A percentile compares a stretch with the other conserved stretches of the same genome.
phyloP scores from a whole-genome alignment of 2,113 vertebrate genomes.

The Lasiurus borealis region DNA sequence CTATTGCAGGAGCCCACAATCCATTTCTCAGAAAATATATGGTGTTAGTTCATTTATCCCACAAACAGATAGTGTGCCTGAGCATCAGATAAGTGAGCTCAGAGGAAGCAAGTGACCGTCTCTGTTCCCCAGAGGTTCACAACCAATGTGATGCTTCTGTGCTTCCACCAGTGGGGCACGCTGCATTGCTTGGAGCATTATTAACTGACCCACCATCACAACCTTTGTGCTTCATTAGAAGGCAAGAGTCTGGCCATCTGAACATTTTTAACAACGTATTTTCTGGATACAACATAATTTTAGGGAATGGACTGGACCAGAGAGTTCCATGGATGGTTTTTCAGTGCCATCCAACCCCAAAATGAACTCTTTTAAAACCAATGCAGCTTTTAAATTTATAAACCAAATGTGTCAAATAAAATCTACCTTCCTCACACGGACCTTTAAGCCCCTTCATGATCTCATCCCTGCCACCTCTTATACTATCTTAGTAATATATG shows the following conservation, averaged over 20 bases:
- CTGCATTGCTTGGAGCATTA: not conserved
- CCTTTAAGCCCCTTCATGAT: not conserved
- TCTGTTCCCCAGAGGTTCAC: not conserved
- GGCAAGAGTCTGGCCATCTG: constrained; percentile 3
- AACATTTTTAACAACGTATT: constrained; percentile 24
- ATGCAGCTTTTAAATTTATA: constrained; percentile 39
- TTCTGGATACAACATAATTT: not conserved
- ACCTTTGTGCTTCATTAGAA: constrained; percentile 27
- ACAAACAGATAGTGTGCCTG: not conserved
- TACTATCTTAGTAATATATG: not conserved
- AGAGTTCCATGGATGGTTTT: not conserved
- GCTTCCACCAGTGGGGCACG: not conserved
- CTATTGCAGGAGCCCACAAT: not conserved
- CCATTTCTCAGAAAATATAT: constrained; percentile 17
- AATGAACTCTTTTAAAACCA: constrained; percentile 58
- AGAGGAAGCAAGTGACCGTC: not conserved
- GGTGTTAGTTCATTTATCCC: not conserved
- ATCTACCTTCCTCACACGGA: not conserved
- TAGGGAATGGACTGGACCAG: not conserved
- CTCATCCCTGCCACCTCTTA: not conserved
- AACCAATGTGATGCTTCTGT: not conserved
- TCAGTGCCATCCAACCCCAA: constrained; percentile 15
- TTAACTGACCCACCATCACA: not conserved
- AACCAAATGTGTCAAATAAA: not conserved
- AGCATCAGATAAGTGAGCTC: not conserved